A percentile compares a stretch with the other conserved stretches of the same genome.
phyloP scores from a whole-genome alignment of 1,140 invertebrate species.

The Papilio polytes region DNA sequence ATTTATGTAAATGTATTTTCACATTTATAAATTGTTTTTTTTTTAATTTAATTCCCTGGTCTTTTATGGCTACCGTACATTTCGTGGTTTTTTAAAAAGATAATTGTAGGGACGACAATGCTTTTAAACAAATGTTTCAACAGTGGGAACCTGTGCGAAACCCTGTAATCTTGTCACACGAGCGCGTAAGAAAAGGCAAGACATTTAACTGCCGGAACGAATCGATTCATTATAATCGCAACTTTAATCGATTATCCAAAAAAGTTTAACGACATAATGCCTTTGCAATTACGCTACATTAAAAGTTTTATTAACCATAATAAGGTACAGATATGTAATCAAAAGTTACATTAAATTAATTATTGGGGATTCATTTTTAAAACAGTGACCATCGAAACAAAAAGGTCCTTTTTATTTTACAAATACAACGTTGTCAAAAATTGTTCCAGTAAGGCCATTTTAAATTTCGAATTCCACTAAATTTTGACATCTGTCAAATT shows the following conservation, averaged over 20 bases:
- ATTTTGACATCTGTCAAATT: no score
- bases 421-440: background rate
- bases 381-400: background rate
- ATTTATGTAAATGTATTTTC: no score
- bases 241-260: slow-evolving; percentile 28
- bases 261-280: slow-evolving; percentile 12
- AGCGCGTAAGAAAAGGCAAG: background rate
- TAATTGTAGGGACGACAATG: no score
- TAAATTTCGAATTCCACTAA: no score
- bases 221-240: slow-evolving; percentile 21
- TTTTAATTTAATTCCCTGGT: no score
- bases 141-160: no score
- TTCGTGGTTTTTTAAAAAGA: no score
- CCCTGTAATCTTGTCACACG: background rate
- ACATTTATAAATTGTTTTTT: no score
- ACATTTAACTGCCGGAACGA: slow-evolving; percentile 4
- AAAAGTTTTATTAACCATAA: slow-evolving; percentile 13
- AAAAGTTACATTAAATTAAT: background rate
- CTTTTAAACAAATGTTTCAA: no score
- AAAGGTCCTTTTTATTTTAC: background rate
- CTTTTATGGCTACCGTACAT: no score
- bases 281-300: slow-evolving; percentile 11
- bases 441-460: no score
- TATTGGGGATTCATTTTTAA: background rate
- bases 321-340: background rate